A percentile compares a stretch with the other conserved stretches of the same genome.
phyloP scores from a whole-genome alignment of 2,113 vertebrate genomes.

The Podiceps cristatus region DNA sequence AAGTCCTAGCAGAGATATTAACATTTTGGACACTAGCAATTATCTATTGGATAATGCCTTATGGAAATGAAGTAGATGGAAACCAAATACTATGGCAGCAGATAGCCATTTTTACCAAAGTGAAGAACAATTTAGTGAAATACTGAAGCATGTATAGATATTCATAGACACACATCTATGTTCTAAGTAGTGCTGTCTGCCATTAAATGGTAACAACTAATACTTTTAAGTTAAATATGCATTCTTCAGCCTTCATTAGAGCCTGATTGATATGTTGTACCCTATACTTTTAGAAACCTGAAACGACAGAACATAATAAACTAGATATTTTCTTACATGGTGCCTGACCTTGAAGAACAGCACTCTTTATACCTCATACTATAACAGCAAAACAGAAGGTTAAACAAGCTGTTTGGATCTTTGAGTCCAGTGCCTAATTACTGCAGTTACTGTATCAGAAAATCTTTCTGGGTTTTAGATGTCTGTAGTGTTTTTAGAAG shows the following conservation, averaged over 20 bases:
- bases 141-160: neutral
- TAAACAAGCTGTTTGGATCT: neutral
- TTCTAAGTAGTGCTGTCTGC: neutral
- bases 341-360: neutral
- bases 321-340: neutral
- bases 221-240: neutral
- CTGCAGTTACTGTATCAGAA: neutral
- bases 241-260: neutral
- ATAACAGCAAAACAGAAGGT: neutral
- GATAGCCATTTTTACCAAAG: neutral
- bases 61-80: neutral
- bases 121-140: neutral
- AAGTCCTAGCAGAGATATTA: neutral
- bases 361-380: neutral
- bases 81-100: neutral
- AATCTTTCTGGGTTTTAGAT: neutral
- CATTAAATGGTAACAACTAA: neutral
- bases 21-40: neutral
- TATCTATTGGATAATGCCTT: neutral
- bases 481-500: neutral
- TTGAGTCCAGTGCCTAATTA: neutral
- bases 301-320: neutral
- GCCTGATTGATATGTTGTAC: neutral
- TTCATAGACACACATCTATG: neutral
- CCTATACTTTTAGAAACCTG: neutral